A percentile compares a stretch with the other conserved stretches of the same genome.
These are phyloP conservation scores for Nicator chloris DNA, from an alignment of 2,113 vertebrate species.

Conservation along the genomic window DNA sequence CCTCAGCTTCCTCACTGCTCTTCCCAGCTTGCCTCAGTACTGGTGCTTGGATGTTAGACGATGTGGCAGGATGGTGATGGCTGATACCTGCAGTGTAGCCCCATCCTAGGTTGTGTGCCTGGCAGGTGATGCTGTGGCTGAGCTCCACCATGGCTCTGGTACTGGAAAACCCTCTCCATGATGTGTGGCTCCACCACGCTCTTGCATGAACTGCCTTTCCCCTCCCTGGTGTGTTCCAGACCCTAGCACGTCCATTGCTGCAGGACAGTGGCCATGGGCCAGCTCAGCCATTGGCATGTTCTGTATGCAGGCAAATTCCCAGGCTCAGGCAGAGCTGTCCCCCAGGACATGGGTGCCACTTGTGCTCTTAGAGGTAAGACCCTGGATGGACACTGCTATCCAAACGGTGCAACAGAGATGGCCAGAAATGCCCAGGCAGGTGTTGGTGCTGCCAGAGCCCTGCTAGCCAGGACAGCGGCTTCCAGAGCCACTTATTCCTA, in stretches of 20 bases:
- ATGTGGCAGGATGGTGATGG: not conserved
- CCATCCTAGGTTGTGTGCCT: not conserved
- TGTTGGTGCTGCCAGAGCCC: not conserved
- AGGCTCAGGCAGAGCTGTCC: not conserved
- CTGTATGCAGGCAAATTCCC: not conserved
- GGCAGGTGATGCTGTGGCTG: rapidly evolving
- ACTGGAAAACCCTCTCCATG: not conserved
- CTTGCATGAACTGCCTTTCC: not conserved
- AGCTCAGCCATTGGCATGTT: rapidly evolving
- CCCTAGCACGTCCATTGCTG: rapidly evolving
- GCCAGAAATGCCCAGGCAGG: not conserved
- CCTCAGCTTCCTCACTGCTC: not conserved
- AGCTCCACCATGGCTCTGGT: not conserved
- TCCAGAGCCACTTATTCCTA: not conserved
- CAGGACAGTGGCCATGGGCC: rapidly evolving
- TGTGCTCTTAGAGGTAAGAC: not conserved
- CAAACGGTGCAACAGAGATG: rapidly evolving
- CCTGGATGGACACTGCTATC: rapidly evolving
- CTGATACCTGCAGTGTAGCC: not conserved
- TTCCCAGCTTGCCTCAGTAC: rapidly evolving
- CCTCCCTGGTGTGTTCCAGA: not conserved
- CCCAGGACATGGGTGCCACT: not conserved
- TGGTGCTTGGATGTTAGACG: not conserved
- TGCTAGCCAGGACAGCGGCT: not conserved
- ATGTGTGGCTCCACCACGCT: not conserved